Evolutionary conservation across 2,888 invertebrate species (phyloP), one percentile per base, ranked within the genome.

Genomic region (Bugulina stolonifera): DNA sequence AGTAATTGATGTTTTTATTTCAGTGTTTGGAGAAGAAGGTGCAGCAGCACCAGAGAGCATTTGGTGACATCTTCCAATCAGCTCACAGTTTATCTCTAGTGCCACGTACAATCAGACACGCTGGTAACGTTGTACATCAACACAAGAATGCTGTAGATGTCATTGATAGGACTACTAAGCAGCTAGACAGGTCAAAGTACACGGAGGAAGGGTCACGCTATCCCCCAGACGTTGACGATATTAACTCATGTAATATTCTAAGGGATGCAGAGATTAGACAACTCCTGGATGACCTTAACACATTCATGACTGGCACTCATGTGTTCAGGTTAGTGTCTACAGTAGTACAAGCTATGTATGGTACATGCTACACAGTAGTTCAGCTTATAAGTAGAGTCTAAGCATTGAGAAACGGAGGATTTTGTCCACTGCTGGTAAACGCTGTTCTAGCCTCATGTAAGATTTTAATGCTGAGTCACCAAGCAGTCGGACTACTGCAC

Each of bases 261-360:
- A 64, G 64, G n/a, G 64, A 64, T 32, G 64, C 64, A 32, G 64
- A 64, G 64, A 64, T 64, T 10, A 64, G 64, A 64, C 64, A 64
- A 64, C 64, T 64, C 34, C 27, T 64, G 5, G 64, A 64, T 27
- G 64, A 64, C n/a, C 34, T 64, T 3, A 64, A 64, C n/a, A 64
- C 64, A 10, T 64, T 64, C 64, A 64, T 64, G 64, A 29, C 64
- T 32, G 64, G 64, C 2, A 64, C 64, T 29, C 27, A 32, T 32
- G 64, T 32, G 14, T 64, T 64, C 32, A 64, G 64, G 64, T 64
- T 23, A 43, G 43, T 43, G 43, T 43, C 10, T n/a, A n/a, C n/a
- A n/a, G n/a, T n/a, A n/a, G n/a, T n/a, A n/a, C n/a, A n/a, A n/a
- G n/a, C n/a, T n/a, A n/a, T n/a, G n/a, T n/a, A n/a, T n/a, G n/a